Conservation (phyloP, 2,113 vertebrate genomes). For the Lichenostomus cassidix region DNA sequence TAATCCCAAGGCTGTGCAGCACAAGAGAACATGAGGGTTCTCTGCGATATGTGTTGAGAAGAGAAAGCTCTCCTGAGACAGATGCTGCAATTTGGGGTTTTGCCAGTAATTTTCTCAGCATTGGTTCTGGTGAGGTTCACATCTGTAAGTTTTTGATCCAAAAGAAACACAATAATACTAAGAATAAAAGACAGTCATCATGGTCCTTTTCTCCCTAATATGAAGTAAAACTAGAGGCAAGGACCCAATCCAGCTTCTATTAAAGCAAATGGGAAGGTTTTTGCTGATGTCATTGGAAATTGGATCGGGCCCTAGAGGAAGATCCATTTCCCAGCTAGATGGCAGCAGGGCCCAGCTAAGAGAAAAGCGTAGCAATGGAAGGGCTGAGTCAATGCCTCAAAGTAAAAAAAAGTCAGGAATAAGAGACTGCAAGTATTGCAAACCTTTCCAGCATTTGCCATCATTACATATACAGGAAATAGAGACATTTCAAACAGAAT, state of each 20-base stretch:
- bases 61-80: not conserved
- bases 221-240: not conserved
- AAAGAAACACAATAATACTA: not conserved
- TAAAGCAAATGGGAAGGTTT: constrained; percentile 2
- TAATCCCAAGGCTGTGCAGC: not conserved
- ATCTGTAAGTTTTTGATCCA: not conserved
- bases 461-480: not conserved
- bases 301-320: constrained; percentile 53
- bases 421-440: not conserved
- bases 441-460: not conserved
- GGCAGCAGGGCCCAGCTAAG: constrained; percentile 62
- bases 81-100: not conserved
- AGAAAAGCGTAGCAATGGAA: constrained; percentile 31
- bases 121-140: not conserved
- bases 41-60: not conserved
- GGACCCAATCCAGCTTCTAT: not conserved
- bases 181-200: not conserved
- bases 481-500: not conserved
- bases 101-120: not conserved
- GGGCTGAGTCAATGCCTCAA: constrained; percentile 28
- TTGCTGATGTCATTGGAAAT: constrained; percentile 27
- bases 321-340: constrained; percentile 68
- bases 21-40: not conserved
- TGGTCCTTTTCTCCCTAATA: not conserved
- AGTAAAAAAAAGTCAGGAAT: constrained; percentile 26